These are phyloP conservation scores for Tricholauxania praeusta DNA, from an alignment of 2,888 invertebrate genomes.

Conservation along the genomic window DNA sequence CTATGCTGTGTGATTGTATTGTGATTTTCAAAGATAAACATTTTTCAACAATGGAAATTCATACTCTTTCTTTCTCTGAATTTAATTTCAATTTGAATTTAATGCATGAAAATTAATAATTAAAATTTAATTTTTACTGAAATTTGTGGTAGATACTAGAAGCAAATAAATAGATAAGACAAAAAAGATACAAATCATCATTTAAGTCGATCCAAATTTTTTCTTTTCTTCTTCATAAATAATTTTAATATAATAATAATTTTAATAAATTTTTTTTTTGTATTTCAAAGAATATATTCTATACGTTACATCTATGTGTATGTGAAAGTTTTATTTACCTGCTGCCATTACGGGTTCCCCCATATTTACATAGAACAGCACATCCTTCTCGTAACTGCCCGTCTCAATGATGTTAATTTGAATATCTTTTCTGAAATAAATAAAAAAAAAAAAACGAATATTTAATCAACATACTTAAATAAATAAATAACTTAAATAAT, in stretches of 20 bases:
- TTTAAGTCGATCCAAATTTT: not conserved
- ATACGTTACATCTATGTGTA: slow-evolving; percentile 1
- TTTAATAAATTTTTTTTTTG: no score
- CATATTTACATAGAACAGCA: slow-evolving; percentile 91
- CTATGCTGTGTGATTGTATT: slow-evolving; percentile 33
- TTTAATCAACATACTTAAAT: not conserved
- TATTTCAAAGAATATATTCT: not conserved
- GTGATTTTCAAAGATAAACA: slow-evolving; percentile 16
- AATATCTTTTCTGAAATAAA: slow-evolving; percentile 84
- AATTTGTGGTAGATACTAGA: slow-evolving; percentile 65
- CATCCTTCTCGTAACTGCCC: slow-evolving; percentile 98
- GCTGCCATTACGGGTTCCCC: slow-evolving; percentile 89
- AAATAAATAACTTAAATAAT: no score
- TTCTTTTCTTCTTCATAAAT: no score
- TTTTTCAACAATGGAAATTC: slow-evolving; percentile 12
- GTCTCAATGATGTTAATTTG: slow-evolving; percentile 92
- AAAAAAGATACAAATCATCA: slow-evolving; percentile 25
- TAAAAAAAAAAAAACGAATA: slow-evolving; percentile 28
- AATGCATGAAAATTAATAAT: slow-evolving; percentile 54
- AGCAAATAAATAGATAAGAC: slow-evolving; percentile 43
- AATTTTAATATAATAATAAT: no score
- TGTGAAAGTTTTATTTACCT: slow-evolving; percentile 73
- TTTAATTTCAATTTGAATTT: slow-evolving; percentile 32
- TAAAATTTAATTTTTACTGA: slow-evolving; percentile 66
- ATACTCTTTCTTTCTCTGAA: slow-evolving; percentile 17